Evolutionary conservation across 2,797 vertebrate genomes (phyloP).

Genomic region (Eulemur albifrons): DNA sequence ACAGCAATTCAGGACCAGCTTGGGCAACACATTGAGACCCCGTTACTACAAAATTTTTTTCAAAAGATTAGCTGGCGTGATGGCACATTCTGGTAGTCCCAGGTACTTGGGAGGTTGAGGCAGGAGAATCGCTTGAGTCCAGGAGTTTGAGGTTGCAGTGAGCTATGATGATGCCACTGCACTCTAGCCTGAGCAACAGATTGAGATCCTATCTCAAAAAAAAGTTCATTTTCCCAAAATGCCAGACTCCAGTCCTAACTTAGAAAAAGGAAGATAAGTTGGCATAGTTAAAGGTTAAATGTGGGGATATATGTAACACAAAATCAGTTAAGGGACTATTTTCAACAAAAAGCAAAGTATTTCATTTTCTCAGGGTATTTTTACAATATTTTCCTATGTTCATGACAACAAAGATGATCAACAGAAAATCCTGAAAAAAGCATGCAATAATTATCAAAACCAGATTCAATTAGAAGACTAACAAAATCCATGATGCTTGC

Average conservation of each 20-base stretch:
- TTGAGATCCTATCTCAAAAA: no score
- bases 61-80: no score
- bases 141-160: no score
- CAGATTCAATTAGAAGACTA: slow-evolving; percentile 34
- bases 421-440: slow-evolving; percentile 32
- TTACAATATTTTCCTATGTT: slow-evolving; percentile 39
- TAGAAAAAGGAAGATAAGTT: background rate
- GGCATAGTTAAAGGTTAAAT: background rate
- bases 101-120: no score
- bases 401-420: slow-evolving; percentile 31
- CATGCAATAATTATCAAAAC: slow-evolving; percentile 18
- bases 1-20: no score
- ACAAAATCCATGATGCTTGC: slow-evolving; percentile 21
- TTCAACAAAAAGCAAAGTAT: slow-evolving; percentile 54
- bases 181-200: no score
- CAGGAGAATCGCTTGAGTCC: no score
- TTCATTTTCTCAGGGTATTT: slow-evolving; percentile 23
- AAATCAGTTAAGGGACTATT: slow-evolving; percentile 16
- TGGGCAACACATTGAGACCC: no score
- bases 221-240: slow-evolving; percentile 38
- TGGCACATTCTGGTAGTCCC: no score
- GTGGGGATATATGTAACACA: background rate
- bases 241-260: slow-evolving; percentile 14
- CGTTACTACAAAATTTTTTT: no score
- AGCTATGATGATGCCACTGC: no score